A percentile compares a stretch with the other conserved stretches of the same genome.
phyloP scores from a whole-genome alignment of 1,140 invertebrate genomes.

The Sminthurinus signatus region DNA sequence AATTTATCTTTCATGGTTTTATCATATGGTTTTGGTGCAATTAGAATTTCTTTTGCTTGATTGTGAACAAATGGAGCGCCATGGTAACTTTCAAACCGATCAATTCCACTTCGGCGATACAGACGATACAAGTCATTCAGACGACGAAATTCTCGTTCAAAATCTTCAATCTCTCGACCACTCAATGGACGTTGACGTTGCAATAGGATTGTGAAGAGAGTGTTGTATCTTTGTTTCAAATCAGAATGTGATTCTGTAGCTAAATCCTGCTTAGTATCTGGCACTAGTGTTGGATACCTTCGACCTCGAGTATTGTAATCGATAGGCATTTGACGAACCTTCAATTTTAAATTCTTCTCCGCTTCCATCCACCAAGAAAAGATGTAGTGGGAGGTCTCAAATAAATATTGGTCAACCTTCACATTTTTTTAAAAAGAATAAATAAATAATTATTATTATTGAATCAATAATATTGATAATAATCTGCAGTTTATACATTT shows the following conservation, averaged over 20 bases:
- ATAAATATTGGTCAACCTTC: slow-evolving; percentile 13
- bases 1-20: too few species aligned
- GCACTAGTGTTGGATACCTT: too few species aligned
- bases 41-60: too few species aligned
- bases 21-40: too few species aligned
- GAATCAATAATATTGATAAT: too few species aligned
- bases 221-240: background rate
- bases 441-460: too few species aligned
- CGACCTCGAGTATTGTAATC: too few species aligned
- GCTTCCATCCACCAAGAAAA: background rate
- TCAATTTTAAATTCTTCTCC: background rate
- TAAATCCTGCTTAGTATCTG: too few species aligned
- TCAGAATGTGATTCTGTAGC: background rate
- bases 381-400: slow-evolving; percentile 9
- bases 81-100: background rate
- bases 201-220: slow-evolving; percentile 7
- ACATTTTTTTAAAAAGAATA: too few species aligned
- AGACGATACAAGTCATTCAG: slow-evolving; percentile 12
- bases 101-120: background rate
- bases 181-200: slow-evolving; percentile 19
- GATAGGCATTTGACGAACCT: background rate
- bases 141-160: slow-evolving; percentile 18
- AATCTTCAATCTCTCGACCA: slow-evolving; percentile 21
- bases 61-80: background rate
- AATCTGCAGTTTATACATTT: too few species aligned